Conservation (phyloP, 2,888 invertebrate species). For the Pollenia amentaria region DNA sequence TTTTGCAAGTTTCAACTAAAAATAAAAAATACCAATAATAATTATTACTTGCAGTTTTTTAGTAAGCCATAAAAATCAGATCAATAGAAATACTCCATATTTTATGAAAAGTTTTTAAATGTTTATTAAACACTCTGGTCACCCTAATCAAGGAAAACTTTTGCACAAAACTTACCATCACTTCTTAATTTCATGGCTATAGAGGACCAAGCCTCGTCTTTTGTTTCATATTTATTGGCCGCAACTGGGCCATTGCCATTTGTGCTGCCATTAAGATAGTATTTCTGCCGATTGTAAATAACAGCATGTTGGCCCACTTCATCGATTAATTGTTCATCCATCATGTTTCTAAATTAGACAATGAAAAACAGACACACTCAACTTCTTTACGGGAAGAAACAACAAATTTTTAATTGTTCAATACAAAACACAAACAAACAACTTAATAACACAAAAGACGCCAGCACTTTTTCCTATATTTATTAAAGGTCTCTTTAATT, state of each 20-base stretch:
- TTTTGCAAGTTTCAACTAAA: slow-evolving; percentile 84
- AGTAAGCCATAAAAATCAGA: too few relatives aligned
- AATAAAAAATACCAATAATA: background rate
- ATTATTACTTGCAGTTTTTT: background rate
- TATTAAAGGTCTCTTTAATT: slow-evolving; percentile 65
- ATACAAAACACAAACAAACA: slow-evolving; percentile 22
- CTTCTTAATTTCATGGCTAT: slow-evolving; percentile 83
- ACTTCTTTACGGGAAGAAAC: slow-evolving; percentile 15
- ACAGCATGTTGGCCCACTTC: slow-evolving; percentile 84
- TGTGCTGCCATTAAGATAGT: slow-evolving; percentile 81
- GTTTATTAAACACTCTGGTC: too few relatives aligned
- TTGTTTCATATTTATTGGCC: slow-evolving; percentile 83
- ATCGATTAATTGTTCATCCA: slow-evolving; percentile 84
- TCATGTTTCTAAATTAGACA: slow-evolving; percentile 78
- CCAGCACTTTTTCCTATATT: slow-evolving; percentile 41
- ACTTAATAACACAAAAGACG: slow-evolving; percentile 24
- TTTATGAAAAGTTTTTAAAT: too few relatives aligned
- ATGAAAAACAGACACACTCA: slow-evolving; percentile 20
- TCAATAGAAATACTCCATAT: too few relatives aligned
- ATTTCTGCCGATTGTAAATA: slow-evolving; percentile 84
- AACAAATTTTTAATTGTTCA: slow-evolving; percentile 9
- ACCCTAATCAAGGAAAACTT: background rate
- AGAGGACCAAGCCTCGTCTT: slow-evolving; percentile 84
- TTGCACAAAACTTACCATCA: slow-evolving; percentile 80
- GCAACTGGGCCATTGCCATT: slow-evolving; percentile 70